Evolutionary conservation across 2,888 invertebrate genomes (phyloP).

Genomic region (Carterocephalus palaemon): DNA sequence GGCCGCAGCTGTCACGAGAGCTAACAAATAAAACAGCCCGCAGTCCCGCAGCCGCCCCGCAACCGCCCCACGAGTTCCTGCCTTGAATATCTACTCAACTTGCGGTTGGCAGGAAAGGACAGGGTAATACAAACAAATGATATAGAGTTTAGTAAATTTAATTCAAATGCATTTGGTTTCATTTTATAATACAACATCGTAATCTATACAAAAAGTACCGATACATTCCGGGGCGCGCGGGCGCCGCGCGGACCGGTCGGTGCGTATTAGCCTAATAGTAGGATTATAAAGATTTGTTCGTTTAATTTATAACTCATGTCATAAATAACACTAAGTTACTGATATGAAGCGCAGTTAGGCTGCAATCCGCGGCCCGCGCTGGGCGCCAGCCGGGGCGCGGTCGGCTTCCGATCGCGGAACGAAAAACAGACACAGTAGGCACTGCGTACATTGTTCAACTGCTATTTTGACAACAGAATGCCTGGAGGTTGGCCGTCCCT

Average conservation of each 20-base stretch:
- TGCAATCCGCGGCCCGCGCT: no score
- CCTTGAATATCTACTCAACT: no score
- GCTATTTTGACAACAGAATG: no score
- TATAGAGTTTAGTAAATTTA: slow-evolving; percentile 38
- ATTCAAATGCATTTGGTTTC: slow-evolving; percentile 58
- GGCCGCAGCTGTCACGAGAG: no score
- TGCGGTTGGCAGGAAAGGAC: no score
- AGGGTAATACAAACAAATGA: no score
- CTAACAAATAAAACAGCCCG: no score
- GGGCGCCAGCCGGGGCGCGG: slow-evolving; percentile 25
- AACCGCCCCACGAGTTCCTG: no score
- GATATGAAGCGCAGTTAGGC: slow-evolving; percentile 31
- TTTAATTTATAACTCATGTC: slow-evolving; percentile 15
- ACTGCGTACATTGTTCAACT: no score
- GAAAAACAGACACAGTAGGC: no score
- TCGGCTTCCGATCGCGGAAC: slow-evolving; percentile 24
- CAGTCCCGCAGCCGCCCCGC: no score
- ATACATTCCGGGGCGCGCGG: slow-evolving; percentile 21
- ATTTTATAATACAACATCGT: slow-evolving; percentile 37
- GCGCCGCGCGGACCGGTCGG: slow-evolving; percentile 4
- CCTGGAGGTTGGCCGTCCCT: no score
- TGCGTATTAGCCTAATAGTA: slow-evolving; percentile 15
- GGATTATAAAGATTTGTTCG: slow-evolving; percentile 19
- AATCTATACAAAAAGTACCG: slow-evolving; percentile 33
- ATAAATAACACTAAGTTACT: slow-evolving; percentile 21